Evolutionary conservation across 1,140 invertebrate species (phyloP).

Genomic region (Drosophila willistoni): DNA sequence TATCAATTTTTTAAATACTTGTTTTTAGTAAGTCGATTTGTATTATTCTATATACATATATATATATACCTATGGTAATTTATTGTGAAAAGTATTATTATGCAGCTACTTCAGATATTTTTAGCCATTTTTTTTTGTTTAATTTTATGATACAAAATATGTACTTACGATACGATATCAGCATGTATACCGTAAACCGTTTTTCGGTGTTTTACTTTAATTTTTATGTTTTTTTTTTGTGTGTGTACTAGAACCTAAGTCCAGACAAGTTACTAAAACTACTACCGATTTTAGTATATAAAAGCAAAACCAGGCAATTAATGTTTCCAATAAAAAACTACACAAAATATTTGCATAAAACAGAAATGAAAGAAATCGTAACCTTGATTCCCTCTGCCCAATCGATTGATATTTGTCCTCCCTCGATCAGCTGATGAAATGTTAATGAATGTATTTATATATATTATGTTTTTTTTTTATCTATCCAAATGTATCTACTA

Average conservation of each 20-base stretch:
- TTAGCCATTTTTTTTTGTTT: constrained; percentile 49
- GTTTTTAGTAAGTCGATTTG: constrained; percentile 48
- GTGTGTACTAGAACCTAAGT: constrained; percentile 68
- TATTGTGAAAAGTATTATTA: constrained; percentile 78
- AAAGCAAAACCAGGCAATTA: constrained; percentile 35
- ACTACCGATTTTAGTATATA: constrained; percentile 69
- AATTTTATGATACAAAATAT: constrained; percentile 33
- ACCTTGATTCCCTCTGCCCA: constrained; percentile 55
- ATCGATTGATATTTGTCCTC: constrained; percentile 44
- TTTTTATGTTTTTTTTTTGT: too few species aligned
- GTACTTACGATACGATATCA: constrained; percentile 61
- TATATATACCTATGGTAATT: constrained; percentile 52
- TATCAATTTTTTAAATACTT: constrained; percentile 6
- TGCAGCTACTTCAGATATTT: constrained; percentile 74
- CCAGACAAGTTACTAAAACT: constrained; percentile 61
- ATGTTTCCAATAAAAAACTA: constrained; percentile 75
- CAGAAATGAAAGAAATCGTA: constrained; percentile 16
- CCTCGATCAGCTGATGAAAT: constrained; percentile 60
- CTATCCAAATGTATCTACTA: constrained; percentile 8
- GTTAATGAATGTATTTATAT: constrained; percentile 80
- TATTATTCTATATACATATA: constrained; percentile 35
- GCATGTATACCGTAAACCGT: constrained; percentile 47
- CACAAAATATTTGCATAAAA: constrained; percentile 69
- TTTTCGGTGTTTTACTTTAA: constrained; percentile 22
- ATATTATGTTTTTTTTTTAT: not conserved